These are phyloP conservation scores for Triplophysa dalaica DNA, from an alignment of 2,113 vertebrate genomes.

Conservation along the genomic window DNA sequence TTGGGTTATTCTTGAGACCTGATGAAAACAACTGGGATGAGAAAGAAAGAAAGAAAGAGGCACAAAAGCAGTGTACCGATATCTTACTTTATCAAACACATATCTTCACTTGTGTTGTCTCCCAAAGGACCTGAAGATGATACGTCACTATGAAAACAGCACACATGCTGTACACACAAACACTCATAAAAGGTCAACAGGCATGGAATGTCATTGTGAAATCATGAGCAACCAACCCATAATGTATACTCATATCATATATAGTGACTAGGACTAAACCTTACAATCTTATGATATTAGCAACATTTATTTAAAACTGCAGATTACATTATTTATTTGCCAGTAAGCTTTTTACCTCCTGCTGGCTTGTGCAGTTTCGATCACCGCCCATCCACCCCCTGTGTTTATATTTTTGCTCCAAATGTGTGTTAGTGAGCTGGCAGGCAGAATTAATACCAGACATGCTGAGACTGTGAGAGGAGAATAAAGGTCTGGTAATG, in stretches of 20 bases:
- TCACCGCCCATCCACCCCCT: background rate
- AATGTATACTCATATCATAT: no score
- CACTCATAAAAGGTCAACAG: background rate
- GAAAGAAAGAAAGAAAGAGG: no score
- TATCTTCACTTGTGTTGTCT: no score
- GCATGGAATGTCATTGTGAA: no score
- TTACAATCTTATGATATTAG: no score
- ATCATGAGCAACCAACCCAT: no score
- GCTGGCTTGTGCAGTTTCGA: background rate
- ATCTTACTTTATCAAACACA: no score
- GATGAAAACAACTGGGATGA: no score
- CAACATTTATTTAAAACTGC: background rate
- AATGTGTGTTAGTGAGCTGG: background rate
- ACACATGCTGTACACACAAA: background rate
- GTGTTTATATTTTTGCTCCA: slow-evolving; percentile 20
- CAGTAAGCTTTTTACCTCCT: background rate
- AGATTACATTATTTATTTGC: background rate
- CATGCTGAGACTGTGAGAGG: slow-evolving; percentile 67
- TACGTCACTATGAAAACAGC: slow-evolving; percentile 40
- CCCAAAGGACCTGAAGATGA: background rate
- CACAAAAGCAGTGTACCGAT: no score
- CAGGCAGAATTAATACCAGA: slow-evolving; percentile 50
- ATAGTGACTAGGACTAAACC: no score
- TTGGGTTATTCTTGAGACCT: no score
- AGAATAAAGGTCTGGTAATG: slow-evolving; percentile 74